A percentile compares a stretch with the other conserved stretches of the same genome.
Evolutionary conservation across 1,140 invertebrate species (phyloP).

Genomic region (Thrips palmi): DNA sequence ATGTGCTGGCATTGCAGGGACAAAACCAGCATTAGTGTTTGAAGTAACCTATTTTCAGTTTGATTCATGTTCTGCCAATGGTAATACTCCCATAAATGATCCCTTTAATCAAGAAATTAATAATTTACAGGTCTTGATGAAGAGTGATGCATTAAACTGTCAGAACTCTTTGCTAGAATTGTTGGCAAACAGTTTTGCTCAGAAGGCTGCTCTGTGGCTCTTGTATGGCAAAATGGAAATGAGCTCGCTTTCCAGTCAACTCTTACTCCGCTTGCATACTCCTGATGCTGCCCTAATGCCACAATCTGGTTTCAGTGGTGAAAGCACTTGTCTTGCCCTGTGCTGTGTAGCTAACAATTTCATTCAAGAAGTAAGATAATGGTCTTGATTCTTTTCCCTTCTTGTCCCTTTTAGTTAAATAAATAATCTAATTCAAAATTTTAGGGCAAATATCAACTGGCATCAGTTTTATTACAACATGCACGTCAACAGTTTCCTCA

Average conservation of each 20-base stretch:
- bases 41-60: slow-evolving; percentile 22
- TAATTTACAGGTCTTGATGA: slow-evolving; percentile 48
- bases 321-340: slow-evolving; percentile 47
- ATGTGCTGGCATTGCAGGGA: slow-evolving; percentile 21
- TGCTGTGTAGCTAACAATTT: slow-evolving; percentile 47
- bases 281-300: slow-evolving; percentile 29
- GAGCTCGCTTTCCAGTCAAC: slow-evolving; percentile 53
- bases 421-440: slow-evolving; percentile 6
- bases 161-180: slow-evolving; percentile 66
- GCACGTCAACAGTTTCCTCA: slow-evolving; percentile 39
- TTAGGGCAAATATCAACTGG: slow-evolving; percentile 36
- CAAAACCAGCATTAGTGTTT: slow-evolving; percentile 24
- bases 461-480: slow-evolving; percentile 31
- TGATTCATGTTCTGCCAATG: not conserved
- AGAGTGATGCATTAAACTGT: slow-evolving; percentile 70
- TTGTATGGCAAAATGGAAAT: slow-evolving; percentile 74
- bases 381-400: slow-evolving; percentile 9
- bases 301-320: slow-evolving; percentile 40
- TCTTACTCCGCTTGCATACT: slow-evolving; percentile 54
- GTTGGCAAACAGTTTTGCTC: slow-evolving; percentile 52
- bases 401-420: too few species aligned
- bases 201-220: slow-evolving; percentile 68
- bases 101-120: not conserved
- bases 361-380: slow-evolving; percentile 27
- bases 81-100: not conserved